phyloP scores from a whole-genome alignment of 2,888 invertebrate genomes.

The Eupithecia vulgata region DNA sequence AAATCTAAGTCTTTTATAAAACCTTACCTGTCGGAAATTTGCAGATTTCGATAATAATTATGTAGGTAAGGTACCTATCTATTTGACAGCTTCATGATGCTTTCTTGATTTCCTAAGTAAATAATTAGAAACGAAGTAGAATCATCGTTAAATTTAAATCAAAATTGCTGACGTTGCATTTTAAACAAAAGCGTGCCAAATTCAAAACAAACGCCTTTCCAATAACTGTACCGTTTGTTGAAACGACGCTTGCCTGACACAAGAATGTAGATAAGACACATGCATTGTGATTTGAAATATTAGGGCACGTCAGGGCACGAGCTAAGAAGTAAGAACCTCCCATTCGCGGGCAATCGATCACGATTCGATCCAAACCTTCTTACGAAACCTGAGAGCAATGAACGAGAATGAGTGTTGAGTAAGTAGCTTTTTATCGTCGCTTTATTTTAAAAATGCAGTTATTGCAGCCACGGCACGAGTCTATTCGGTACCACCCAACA shows the following conservation, averaged over 20 bases:
- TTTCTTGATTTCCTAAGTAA: background rate
- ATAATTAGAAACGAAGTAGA: background rate
- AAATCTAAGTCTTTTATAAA: background rate
- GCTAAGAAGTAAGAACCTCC: slow-evolving; percentile 40
- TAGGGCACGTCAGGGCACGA: slow-evolving; percentile 41
- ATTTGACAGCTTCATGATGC: background rate
- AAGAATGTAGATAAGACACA: slow-evolving; percentile 44
- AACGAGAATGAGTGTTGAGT: slow-evolving; percentile 7
- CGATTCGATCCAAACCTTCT: slow-evolving; percentile 44
- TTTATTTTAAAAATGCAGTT: slow-evolving; percentile 12
- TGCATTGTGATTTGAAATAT: slow-evolving; percentile 44
- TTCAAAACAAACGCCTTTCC: slow-evolving; percentile 24
- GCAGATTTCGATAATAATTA: background rate
- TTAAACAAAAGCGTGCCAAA: slow-evolving; percentile 14
- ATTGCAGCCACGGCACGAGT: background rate
- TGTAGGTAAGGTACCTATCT: no score
- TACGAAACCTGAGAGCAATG: slow-evolving; percentile 41
- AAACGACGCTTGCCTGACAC: slow-evolving; percentile 43
- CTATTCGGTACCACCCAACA: background rate
- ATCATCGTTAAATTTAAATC: background rate
- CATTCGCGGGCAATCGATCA: slow-evolving; percentile 48
- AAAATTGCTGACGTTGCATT: slow-evolving; percentile 9
- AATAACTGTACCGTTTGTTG: slow-evolving; percentile 37
- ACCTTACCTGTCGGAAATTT: background rate
- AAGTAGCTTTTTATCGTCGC: slow-evolving; percentile 7